Conservation (phyloP, 2,797 vertebrate species). For the Crenuchus spilurus region DNA sequence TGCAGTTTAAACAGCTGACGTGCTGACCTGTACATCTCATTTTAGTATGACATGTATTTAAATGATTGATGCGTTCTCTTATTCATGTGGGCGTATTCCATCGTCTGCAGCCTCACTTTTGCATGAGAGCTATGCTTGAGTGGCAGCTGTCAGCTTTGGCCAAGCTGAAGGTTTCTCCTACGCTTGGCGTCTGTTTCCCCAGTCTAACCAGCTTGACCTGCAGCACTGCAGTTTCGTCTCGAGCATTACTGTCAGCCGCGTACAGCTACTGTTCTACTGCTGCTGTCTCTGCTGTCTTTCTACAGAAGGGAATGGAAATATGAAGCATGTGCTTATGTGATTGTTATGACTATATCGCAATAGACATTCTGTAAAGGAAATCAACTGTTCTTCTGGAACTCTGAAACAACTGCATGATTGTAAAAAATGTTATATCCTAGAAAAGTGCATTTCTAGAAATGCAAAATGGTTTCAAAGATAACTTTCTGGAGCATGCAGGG, state of each 20-base stretch:
- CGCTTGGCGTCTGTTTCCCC: background rate
- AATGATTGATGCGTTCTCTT: slow-evolving; percentile 31
- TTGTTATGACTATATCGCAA: too few species aligned
- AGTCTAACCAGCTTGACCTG: slow-evolving; percentile 15
- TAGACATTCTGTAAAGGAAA: too few species aligned
- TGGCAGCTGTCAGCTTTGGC: background rate
- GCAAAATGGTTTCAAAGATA: too few species aligned
- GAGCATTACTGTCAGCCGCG: background rate
- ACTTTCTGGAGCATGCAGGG: too few species aligned
- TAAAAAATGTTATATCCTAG: too few species aligned
- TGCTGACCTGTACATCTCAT: background rate
- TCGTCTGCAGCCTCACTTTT: background rate
- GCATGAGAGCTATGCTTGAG: background rate
- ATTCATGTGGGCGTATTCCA: background rate
- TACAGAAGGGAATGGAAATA: background rate
- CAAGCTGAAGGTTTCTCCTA: background rate
- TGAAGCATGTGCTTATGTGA: background rate
- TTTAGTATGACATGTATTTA: slow-evolving; percentile 31
- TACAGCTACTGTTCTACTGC: background rate
- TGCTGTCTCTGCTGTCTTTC: background rate
- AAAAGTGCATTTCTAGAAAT: too few species aligned
- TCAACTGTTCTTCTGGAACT: too few species aligned
- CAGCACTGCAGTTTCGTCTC: slow-evolving; percentile 3
- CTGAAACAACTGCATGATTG: too few species aligned
- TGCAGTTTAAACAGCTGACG: background rate